Conservation (phyloP, 2,797 vertebrate genomes). For the Chelmon rostratus region DNA sequence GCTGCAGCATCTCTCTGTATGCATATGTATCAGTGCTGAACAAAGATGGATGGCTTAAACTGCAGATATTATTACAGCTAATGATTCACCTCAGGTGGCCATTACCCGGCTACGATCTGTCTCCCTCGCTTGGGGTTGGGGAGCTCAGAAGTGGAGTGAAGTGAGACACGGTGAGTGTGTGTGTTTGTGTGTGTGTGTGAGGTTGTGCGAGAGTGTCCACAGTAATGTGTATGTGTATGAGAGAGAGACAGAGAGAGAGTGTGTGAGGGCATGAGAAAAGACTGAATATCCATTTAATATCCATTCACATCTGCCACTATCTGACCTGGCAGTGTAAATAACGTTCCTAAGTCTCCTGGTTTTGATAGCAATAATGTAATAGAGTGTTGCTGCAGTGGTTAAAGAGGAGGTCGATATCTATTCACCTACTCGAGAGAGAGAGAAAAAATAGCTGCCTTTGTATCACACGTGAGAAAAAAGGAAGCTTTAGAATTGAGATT, state of each 20-base stretch:
- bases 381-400: slow-evolving; percentile 8
- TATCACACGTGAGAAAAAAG: slow-evolving; percentile 4
- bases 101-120: slow-evolving; percentile 75
- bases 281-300: slow-evolving; percentile 37
- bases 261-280: slow-evolving; percentile 9
- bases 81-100: slow-evolving; percentile 85
- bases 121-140: slow-evolving; percentile 47
- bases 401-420: slow-evolving; percentile 21
- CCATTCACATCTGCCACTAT: slow-evolving; percentile 36
- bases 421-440: neutral
- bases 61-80: slow-evolving; percentile 85
- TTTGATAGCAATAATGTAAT: slow-evolving; percentile 38
- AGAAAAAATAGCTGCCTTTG: neutral
- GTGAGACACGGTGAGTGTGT: slow-evolving; percentile 4
- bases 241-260: neutral
- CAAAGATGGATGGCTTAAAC: slow-evolving; percentile 77
- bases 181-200: slow-evolving; percentile 2
- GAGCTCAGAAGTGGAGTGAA: slow-evolving; percentile 50
- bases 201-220: neutral
- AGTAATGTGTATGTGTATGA: neutral
- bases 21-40: slow-evolving; percentile 52
- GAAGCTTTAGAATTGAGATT: slow-evolving; percentile 23
- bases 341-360: slow-evolving; percentile 25
- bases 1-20: slow-evolving; percentile 46
- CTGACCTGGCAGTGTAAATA: slow-evolving; percentile 40